Percentiles rank a stretch among this genome's conserved stretches.
These are phyloP conservation scores for Poicephalus meyeri DNA, from an alignment of 2,113 vertebrate genomes.

Conservation along the genomic window DNA sequence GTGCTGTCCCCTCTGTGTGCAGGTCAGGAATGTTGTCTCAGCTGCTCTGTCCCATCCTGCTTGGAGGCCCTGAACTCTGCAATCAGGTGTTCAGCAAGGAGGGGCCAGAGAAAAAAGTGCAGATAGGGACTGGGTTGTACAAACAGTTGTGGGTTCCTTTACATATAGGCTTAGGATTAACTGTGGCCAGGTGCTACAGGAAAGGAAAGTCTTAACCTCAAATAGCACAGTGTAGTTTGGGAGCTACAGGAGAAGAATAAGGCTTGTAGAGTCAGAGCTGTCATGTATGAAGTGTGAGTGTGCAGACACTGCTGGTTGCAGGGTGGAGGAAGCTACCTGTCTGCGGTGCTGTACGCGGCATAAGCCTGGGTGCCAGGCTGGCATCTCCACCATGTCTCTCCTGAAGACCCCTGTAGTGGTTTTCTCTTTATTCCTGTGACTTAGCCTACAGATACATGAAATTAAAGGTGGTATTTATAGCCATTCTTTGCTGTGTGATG, in stretches of 20 bases:
- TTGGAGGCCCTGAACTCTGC: neutral
- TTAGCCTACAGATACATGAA: neutral
- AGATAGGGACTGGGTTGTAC: neutral
- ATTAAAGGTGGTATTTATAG: neutral
- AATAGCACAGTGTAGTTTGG: neutral
- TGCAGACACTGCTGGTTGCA: neutral
- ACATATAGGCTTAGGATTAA: neutral
- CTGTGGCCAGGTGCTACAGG: neutral
- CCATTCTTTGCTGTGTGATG: neutral
- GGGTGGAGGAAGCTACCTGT: neutral
- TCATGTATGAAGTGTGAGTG: neutral
- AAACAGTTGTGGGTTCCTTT: neutral
- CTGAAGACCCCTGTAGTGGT: neutral
- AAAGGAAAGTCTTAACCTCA: neutral
- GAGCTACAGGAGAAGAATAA: neutral
- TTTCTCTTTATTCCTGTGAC: neutral
- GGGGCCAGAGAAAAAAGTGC: neutral
- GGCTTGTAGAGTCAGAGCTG: neutral
- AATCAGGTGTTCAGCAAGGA: accelerated
- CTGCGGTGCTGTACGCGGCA: accelerated
- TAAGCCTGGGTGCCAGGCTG: neutral
- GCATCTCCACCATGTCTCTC: neutral
- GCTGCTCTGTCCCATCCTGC: neutral
- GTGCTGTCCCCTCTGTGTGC: accelerated
- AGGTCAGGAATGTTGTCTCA: neutral